Percentiles rank a stretch among this genome's conserved stretches.
These are phyloP conservation scores for Sarcophaga variegata DNA, from an alignment of 2,888 invertebrate genomes.

Conservation along the genomic window DNA sequence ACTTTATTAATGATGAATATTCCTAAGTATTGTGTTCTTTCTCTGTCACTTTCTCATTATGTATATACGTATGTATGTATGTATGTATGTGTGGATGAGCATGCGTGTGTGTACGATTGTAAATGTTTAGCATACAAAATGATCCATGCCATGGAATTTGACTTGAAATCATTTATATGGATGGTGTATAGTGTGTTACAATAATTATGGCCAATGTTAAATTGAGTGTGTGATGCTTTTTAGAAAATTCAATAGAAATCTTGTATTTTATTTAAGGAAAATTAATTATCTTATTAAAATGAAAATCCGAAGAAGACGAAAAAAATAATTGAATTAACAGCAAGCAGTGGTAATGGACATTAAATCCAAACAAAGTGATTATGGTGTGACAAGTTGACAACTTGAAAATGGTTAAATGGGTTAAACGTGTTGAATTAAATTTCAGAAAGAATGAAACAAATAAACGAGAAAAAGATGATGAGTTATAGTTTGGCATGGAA, in stretches of 20 bases:
- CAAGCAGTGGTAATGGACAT: background rate
- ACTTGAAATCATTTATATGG: conserved; percentile 48
- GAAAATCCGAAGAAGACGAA: conserved; percentile 17
- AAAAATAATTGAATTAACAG: conserved; percentile 63
- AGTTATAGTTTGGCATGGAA: conserved; percentile 3
- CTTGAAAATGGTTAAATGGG: conserved; percentile 62
- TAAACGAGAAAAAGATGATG: conserved; percentile 28
- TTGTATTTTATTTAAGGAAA: conserved; percentile 38
- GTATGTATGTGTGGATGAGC: background rate
- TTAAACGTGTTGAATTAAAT: conserved; percentile 44
- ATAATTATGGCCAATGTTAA: background rate
- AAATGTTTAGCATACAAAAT: conserved; percentile 55
- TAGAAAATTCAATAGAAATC: conserved; percentile 6
- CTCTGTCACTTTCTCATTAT: background rate
- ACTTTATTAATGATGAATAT: conserved; percentile 41
- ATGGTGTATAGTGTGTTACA: background rate
- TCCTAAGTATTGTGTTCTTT: background rate
- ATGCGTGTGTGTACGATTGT: background rate
- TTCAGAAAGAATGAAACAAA: background rate
- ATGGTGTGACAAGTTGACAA: conserved; percentile 30
- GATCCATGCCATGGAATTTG: conserved; percentile 52
- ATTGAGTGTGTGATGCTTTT: conserved; percentile 27
- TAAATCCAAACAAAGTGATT: background rate
- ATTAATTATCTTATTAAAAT: conserved; percentile 44
- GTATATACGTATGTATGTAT: conserved; percentile 9